Percentiles rank a stretch among this genome's conserved stretches.
phyloP scores from a whole-genome alignment of 2,113 vertebrate genomes.

The Hippocampus mohnikei region DNA sequence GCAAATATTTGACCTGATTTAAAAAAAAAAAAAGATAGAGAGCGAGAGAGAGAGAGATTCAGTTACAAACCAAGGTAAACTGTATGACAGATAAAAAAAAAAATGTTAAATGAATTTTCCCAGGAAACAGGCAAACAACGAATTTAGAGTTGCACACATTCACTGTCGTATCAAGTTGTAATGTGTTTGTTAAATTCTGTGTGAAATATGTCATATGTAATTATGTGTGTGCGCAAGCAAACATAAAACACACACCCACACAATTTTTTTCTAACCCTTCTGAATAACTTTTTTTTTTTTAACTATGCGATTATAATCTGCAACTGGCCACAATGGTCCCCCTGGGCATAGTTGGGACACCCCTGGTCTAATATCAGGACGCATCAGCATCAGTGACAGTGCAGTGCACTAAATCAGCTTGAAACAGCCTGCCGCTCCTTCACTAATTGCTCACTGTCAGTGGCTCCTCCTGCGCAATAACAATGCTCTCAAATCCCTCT shows the following conservation, averaged over 20 bases:
- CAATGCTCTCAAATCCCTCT: slow-evolving; percentile 48
- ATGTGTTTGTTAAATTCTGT: too few species aligned
- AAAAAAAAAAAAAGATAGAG: neutral
- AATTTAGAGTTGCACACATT: too few species aligned
- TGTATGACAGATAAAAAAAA: neutral
- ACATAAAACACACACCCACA: too few species aligned
- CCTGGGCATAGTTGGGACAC: neutral
- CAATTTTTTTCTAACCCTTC: too few species aligned
- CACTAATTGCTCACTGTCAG: slow-evolving; percentile 58
- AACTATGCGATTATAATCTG: too few species aligned
- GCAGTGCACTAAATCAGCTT: neutral
- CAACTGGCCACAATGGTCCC: neutral
- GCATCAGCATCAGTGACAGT: neutral
- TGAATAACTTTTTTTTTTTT: too few species aligned
- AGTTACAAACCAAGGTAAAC: neutral
- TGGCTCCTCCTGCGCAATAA: slow-evolving; percentile 28
- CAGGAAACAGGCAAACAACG: neutral
- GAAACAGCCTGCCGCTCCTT: slow-evolving; percentile 4
- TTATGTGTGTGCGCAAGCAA: too few species aligned
- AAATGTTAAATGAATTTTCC: neutral
- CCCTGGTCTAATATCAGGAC: neutral
- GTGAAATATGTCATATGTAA: too few species aligned
- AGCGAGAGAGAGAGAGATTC: neutral
- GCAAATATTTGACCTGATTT: neutral
- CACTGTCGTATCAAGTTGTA: too few species aligned